Evolutionary conservation across 1,140 invertebrate genomes (phyloP).

Genomic region (Stegodyphus dumicola): DNA sequence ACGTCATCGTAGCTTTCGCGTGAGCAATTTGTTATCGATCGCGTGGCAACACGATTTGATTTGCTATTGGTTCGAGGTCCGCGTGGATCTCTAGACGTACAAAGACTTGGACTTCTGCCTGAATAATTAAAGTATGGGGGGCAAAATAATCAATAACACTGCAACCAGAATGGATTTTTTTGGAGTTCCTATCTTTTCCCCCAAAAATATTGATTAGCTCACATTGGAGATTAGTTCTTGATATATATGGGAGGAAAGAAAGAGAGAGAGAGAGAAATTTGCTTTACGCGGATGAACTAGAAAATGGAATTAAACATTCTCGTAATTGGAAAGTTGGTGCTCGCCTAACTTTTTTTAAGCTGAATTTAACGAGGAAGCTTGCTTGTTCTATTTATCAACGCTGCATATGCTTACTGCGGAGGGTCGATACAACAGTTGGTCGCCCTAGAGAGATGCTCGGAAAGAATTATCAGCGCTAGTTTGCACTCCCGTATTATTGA

Average conservation of each 20-base stretch:
- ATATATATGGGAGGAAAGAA: conserved; percentile 23
- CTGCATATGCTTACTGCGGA: not conserved
- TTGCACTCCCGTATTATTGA: not conserved
- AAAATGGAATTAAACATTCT: conserved; percentile 61
- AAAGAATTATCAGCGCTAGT: not conserved
- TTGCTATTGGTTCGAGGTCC: conserved; percentile 60
- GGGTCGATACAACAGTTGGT: conserved; percentile 45
- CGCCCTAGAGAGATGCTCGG: not conserved
- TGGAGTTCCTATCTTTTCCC: not conserved
- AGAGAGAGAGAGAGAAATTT: conserved; percentile 38
- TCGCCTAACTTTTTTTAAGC: conserved; percentile 10
- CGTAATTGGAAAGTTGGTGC: conserved; percentile 57
- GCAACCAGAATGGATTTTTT: conserved; percentile 47
- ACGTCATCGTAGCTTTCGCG: conserved; percentile 61
- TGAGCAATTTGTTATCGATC: conserved; percentile 62
- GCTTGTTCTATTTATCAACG: conserved; percentile 47
- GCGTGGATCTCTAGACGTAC: conserved; percentile 51
- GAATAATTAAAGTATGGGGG: conserved; percentile 60
- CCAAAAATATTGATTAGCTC: conserved; percentile 47
- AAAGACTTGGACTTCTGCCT: conserved; percentile 61
- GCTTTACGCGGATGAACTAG: conserved; percentile 58
- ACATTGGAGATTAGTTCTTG: conserved; percentile 60
- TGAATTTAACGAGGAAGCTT: conserved; percentile 46
- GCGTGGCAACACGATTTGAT: conserved; percentile 59
- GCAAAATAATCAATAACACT: conserved; percentile 61